phyloP scores from a whole-genome alignment of 2,888 invertebrate genomes.

The Geotrupes spiniger region DNA sequence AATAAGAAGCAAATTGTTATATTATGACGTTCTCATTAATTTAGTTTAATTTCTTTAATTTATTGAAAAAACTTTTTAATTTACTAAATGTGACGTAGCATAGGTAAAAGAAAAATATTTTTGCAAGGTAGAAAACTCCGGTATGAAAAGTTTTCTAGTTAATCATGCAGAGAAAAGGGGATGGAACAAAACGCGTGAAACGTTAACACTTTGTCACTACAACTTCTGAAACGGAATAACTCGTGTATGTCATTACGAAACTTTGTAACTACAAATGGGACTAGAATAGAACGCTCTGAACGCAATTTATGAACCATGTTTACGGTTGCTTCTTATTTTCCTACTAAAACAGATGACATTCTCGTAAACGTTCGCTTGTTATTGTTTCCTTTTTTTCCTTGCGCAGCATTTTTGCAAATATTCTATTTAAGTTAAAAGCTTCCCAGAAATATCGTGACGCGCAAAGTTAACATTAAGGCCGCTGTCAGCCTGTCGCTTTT shows the following conservation, averaged over 20 bases:
- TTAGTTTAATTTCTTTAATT: too few relatives aligned
- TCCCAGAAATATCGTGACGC: neutral
- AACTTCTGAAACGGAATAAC: slow-evolving; percentile 23
- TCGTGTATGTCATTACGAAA: slow-evolving; percentile 24
- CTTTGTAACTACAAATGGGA: slow-evolving; percentile 32
- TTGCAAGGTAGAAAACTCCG: slow-evolving; percentile 2
- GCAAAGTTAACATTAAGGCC: neutral
- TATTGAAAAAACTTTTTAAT: too few relatives aligned
- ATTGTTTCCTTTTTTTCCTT: slow-evolving; percentile 12
- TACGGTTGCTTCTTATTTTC: slow-evolving; percentile 18
- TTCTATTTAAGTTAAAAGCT: slow-evolving; percentile 18
- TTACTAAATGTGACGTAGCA: slow-evolving; percentile 5
- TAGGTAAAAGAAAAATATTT: slow-evolving; percentile 1
- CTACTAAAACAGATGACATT: slow-evolving; percentile 21
- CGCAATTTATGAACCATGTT: slow-evolving; percentile 29
- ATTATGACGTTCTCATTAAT: too few relatives aligned
- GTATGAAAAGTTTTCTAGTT: slow-evolving; percentile 17
- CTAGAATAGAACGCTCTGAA: slow-evolving; percentile 29
- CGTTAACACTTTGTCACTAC: slow-evolving; percentile 22
- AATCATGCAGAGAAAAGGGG: slow-evolving; percentile 17
- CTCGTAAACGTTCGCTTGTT: slow-evolving; percentile 12
- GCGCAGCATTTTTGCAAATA: slow-evolving; percentile 12
- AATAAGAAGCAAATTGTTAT: too few relatives aligned
- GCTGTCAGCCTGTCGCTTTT: too few relatives aligned
- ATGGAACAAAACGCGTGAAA: slow-evolving; percentile 17